phyloP scores from a whole-genome alignment of 1,140 invertebrate species.

The Tetraneura akinire region DNA sequence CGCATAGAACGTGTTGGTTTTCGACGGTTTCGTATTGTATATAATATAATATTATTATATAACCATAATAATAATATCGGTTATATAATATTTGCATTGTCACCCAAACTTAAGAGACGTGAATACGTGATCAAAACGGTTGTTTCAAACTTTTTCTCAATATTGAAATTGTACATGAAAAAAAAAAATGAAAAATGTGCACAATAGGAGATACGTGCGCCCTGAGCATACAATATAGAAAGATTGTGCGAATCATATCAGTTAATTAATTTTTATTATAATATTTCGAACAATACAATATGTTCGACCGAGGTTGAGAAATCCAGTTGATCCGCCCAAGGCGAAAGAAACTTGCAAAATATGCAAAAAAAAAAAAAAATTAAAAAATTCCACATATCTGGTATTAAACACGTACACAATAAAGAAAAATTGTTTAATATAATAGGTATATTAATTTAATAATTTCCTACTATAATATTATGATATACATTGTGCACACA shows the following conservation, averaged over 20 bases:
- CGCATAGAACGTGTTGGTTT: too few species aligned
- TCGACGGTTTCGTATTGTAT: too few species aligned
- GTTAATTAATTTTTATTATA: constrained; percentile 45
- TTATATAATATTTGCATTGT: background rate
- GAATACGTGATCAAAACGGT: too few species aligned
- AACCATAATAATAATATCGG: background rate
- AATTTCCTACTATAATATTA: constrained; percentile 21
- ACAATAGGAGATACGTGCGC: constrained; percentile 8
- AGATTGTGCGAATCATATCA: constrained; percentile 20
- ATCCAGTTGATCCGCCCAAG: constrained; percentile 9
- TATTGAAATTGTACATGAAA: too few species aligned
- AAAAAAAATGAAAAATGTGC: constrained; percentile 10
- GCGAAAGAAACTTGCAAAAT: constrained; percentile 32
- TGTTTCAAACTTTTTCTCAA: background rate
- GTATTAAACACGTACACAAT: background rate
- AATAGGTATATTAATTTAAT: constrained; percentile 5
- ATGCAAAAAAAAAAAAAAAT: background rate
- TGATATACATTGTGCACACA: too few species aligned
- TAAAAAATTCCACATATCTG: constrained; percentile 1
- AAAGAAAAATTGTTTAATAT: constrained; percentile 34
- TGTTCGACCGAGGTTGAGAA: constrained; percentile 18
- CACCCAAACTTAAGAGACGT: background rate
- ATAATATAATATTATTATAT: too few species aligned
- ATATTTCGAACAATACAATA: constrained; percentile 34
- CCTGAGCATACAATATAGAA: background rate